Evolutionary conservation across 2,113 vertebrate species (phyloP).

Genomic region (Neoarius graeffei): DNA sequence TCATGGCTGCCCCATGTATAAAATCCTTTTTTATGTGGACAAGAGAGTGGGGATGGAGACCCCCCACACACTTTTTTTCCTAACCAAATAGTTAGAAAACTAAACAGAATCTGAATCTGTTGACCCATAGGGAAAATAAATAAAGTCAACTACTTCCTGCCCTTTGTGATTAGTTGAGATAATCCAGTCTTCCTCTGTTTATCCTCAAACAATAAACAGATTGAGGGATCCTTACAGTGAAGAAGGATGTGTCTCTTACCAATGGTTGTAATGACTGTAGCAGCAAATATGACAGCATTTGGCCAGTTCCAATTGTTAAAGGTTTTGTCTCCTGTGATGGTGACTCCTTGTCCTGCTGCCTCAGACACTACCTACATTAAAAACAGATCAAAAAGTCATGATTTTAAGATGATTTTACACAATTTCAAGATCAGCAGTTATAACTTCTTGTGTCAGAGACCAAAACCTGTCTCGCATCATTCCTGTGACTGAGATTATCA

Average conservation of each 20-base stretch:
- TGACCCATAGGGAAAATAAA: conserved; percentile 18
- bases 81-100: not conserved
- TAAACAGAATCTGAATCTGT: conserved; percentile 23
- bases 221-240: conserved; percentile 10
- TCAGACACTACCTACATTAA: conserved; percentile 83
- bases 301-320: conserved; percentile 99
- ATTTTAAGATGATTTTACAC: not conserved
- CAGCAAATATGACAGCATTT: conserved; percentile 96
- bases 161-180: conserved; percentile 23
- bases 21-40: too few relatives aligned
- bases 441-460: conserved; percentile 32
- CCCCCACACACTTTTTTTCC: not conserved
- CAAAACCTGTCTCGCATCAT: conserved; percentile 57
- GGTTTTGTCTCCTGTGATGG: conserved; percentile 89
- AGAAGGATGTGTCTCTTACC: conserved; percentile 70
- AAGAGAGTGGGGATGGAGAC: too few relatives aligned
- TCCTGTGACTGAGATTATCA: conserved; percentile 62
- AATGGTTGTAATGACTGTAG: conserved; percentile 96
- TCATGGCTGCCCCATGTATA: too few relatives aligned
- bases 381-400: not conserved
- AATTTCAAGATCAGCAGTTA: not conserved
- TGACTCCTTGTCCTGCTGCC: conserved; percentile 90
- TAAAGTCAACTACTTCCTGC: conserved; percentile 30
- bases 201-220: conserved; percentile 40
- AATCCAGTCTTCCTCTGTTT: conserved; percentile 36